Evolutionary conservation across 2,113 vertebrate species (phyloP).

Genomic region (Orthochromis malagaraziensis): DNA sequence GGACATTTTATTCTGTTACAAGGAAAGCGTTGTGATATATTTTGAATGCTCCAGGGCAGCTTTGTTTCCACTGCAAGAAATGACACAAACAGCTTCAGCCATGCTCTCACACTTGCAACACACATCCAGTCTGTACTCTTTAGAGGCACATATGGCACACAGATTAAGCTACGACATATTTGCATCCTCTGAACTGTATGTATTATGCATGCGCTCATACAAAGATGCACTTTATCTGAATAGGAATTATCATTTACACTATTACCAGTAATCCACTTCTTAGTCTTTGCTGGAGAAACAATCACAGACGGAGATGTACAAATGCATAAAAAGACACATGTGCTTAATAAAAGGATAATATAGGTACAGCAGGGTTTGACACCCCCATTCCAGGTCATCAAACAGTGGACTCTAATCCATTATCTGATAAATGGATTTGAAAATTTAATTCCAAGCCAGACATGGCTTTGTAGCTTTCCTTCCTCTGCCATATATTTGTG

Average conservation of each 20-base stretch:
- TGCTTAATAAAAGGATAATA: slow-evolving; percentile 17
- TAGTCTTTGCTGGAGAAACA: neutral
- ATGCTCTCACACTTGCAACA: neutral
- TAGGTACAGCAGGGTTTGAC: slow-evolving; percentile 14
- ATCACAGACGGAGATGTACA: neutral
- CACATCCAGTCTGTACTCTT: neutral
- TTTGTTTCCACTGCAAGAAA: neutral
- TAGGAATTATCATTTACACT: neutral
- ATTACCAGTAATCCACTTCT: neutral
- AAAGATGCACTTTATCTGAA: neutral
- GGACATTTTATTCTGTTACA: neutral
- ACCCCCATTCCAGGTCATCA: slow-evolving; percentile 28
- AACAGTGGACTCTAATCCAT: slow-evolving; percentile 48
- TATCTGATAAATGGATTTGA: slow-evolving; percentile 56
- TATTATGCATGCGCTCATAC: neutral
- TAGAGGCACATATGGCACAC: neutral
- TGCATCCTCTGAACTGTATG: neutral
- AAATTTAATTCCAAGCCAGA: slow-evolving; percentile 42
- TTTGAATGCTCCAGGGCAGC: neutral
- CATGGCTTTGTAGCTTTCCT: slow-evolving; percentile 33
- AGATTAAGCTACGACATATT: neutral
- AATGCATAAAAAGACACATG: neutral
- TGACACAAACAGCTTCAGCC: neutral
- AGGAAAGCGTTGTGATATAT: neutral
- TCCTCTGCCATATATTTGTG: slow-evolving; percentile 16